Base-by-base conservation (phyloP, 2,888 invertebrate species). In the Limnephilus rhombicus region DNA sequence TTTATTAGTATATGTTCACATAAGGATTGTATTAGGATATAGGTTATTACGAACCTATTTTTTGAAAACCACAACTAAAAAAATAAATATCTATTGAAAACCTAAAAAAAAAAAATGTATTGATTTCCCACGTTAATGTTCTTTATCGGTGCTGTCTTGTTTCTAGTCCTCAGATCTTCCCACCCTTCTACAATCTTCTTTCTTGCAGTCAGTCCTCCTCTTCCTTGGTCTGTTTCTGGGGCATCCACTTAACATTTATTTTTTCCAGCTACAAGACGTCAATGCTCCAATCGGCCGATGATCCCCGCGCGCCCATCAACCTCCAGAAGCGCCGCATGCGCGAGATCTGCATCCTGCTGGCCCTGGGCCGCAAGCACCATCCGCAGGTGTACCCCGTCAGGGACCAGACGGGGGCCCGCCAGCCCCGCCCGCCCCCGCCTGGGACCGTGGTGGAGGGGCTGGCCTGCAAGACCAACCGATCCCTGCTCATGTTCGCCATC, bases 401-500 rank as follows among this genome's bases (percentile, higher is more conserved):
- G 80, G 94, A 94, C 11, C 95, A 49, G 24, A 29, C 49, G 13
- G 86, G 31, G 29, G 37, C 29, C 18, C 29, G 13, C 9, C 31
- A 31, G 15, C 13, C 83, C 34, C 31, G 34, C 1, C n/a, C 37
- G 0, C 94, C 94, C 37, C 37, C 37, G n/a, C 53, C 53, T 15
- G 18, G 53, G 24, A 7, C 53, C 7, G 53, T 18, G 53, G 94
- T 97, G 12, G 94, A 94, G 1, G 97, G 97, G 0, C 94, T 97
- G 49, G 95, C 96, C 0, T 97, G 97, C 94, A 94, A 94, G 93
- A 92, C 96, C 5, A 98, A 98, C 94, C 95, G 95, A 94, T 97
- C 97, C 24, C 94, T 98, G 90, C 95, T 96, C 18, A 96, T 98
- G 93, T 95, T 98, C 80, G 98, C 98, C 0, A 96, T 98, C 94